Conservation (phyloP, 1,140 invertebrate genomes). For the Drosophila tristis region DNA sequence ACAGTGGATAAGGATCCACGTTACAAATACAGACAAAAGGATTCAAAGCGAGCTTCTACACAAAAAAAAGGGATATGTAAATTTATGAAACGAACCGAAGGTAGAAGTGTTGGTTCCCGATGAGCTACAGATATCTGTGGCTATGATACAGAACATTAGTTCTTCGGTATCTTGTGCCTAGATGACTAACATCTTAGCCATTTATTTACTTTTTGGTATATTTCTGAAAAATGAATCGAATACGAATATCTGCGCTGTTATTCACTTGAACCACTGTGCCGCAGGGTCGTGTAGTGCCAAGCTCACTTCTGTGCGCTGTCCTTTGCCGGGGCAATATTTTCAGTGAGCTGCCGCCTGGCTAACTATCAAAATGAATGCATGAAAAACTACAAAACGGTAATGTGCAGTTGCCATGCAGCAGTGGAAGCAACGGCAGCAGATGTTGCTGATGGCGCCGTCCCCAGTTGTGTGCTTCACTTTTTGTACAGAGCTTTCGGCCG, state of each 20-base stretch:
- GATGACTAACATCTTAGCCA: too few relatives aligned
- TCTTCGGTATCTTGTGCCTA: too few relatives aligned
- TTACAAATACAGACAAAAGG: background rate
- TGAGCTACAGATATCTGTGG: too few relatives aligned
- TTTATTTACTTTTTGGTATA: too few relatives aligned
- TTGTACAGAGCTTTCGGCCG: conserved; percentile 31
- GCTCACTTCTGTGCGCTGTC: conserved; percentile 12
- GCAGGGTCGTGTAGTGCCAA: background rate
- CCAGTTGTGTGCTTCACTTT: conserved; percentile 59
- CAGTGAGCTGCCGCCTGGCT: conserved; percentile 43
- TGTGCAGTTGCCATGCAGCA: conserved; percentile 66
- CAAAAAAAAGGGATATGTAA: too few relatives aligned
- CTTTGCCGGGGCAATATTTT: conserved; percentile 52
- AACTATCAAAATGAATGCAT: conserved; percentile 74
- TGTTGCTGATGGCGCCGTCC: conserved; percentile 40
- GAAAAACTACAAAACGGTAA: conserved; percentile 77
- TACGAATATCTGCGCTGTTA: too few relatives aligned
- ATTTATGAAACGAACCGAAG: too few relatives aligned
- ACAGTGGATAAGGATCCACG: conserved; percentile 1
- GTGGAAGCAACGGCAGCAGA: conserved; percentile 32
- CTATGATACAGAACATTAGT: background rate
- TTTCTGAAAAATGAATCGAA: too few relatives aligned
- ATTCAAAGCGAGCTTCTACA: too few relatives aligned
- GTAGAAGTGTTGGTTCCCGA: too few relatives aligned
- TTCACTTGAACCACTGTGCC: background rate